phyloP scores from a whole-genome alignment of 2,113 vertebrate species.

The Zosterops borbonicus region DNA sequence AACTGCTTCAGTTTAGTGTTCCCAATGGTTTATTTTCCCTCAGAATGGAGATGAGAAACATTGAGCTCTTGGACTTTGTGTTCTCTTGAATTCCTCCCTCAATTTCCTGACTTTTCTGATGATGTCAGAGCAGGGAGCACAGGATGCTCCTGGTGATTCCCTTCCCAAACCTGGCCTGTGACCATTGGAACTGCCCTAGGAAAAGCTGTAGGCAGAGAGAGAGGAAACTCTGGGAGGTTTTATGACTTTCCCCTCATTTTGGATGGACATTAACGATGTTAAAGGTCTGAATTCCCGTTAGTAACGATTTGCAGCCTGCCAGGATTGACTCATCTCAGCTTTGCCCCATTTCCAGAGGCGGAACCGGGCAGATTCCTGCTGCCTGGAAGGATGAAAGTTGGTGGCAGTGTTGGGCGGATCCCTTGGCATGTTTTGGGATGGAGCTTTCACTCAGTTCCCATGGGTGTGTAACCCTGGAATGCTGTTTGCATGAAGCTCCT shows the following conservation, averaged over 20 bases:
- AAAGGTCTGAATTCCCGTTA: rapidly evolving
- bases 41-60: background rate
- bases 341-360: background rate
- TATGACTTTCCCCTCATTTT: background rate
- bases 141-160: background rate
- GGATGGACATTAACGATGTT: rapidly evolving
- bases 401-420: rapidly evolving
- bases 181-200: background rate
- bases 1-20: background rate
- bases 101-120: background rate
- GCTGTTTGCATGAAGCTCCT: background rate
- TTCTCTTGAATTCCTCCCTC: background rate
- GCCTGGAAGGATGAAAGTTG: background rate
- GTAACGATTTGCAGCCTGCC: rapidly evolving
- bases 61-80: background rate
- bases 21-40: background rate
- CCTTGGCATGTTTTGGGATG: rapidly evolving
- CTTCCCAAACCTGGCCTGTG: background rate
- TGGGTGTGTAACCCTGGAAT: background rate
- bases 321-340: background rate
- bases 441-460: background rate
- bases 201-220: rapidly evolving
- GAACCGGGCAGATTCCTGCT: rapidly evolving
- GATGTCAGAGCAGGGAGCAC: background rate
- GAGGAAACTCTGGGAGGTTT: rapidly evolving